Evolutionary conservation across 2,113 vertebrate species (phyloP).

Genomic region (Sinocyclocheilus rhinocerous): DNA sequence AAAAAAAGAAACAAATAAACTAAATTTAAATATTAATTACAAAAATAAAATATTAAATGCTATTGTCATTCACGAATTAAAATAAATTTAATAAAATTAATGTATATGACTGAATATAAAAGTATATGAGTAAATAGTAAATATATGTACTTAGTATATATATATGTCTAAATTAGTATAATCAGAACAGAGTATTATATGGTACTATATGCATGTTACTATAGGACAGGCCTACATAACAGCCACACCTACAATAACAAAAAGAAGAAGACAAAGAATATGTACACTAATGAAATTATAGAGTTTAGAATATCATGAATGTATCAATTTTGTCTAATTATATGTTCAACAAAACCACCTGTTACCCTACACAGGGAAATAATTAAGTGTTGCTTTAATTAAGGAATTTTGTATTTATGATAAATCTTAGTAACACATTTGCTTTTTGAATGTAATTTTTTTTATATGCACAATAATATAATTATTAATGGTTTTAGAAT

Average conservation of each 20-base stretch:
- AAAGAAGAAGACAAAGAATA: background rate
- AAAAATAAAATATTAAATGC: background rate
- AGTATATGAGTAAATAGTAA: background rate
- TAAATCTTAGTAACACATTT: background rate
- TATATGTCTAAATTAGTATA: too few species aligned
- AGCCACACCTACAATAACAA: background rate
- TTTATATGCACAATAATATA: background rate
- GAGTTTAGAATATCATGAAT: background rate
- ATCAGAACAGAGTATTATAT: background rate
- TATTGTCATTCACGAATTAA: background rate
- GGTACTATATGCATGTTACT: background rate
- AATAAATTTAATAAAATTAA: background rate
- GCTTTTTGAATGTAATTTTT: background rate
- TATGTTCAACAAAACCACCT: too few species aligned
- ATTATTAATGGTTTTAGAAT: background rate
- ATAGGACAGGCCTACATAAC: background rate
- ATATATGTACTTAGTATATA: background rate
- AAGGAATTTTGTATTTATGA: background rate
- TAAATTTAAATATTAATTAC: background rate
- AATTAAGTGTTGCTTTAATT: too few species aligned
- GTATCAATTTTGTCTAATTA: background rate
- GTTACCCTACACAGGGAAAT: too few species aligned
- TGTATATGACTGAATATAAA: background rate
- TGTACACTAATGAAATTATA: background rate
- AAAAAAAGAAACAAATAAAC: background rate